Percentiles rank a stretch among this genome's conserved stretches.
phyloP scores from a whole-genome alignment of 2,888 invertebrate genomes.

The Hydropsyche betteni region DNA sequence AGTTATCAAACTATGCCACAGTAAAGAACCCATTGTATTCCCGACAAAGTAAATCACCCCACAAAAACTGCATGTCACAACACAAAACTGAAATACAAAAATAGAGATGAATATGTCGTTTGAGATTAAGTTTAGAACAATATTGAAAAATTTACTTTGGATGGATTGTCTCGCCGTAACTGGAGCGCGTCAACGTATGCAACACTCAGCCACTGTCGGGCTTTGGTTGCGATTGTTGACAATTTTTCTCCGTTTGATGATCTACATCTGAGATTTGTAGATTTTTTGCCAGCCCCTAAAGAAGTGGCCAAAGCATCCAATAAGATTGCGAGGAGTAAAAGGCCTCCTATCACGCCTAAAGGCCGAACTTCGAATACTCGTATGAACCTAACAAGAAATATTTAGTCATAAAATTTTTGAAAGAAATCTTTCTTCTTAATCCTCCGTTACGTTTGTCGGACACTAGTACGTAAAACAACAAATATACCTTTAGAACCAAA shows the following conservation, averaged over 20 bases:
- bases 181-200: constrained; percentile 25
- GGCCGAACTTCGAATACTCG: constrained; percentile 57
- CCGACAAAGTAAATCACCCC: constrained; percentile 56
- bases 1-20: constrained; percentile 55
- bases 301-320: constrained; percentile 57
- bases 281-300: constrained; percentile 51
- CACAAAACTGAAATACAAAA: constrained; percentile 55
- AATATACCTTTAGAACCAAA: too few relatives aligned
- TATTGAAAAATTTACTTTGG: constrained; percentile 38
- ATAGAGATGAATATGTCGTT: neutral
- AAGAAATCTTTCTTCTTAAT: too few relatives aligned
- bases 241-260: constrained; percentile 5
- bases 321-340: constrained; percentile 56
- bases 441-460: too few relatives aligned
- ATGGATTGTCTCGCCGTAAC: constrained; percentile 45
- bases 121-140: neutral
- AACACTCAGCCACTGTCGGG: constrained; percentile 36
- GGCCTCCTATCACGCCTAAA: constrained; percentile 58
- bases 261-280: neutral
- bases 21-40: constrained; percentile 55
- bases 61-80: constrained; percentile 55
- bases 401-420: too few relatives aligned
- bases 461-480: too few relatives aligned
- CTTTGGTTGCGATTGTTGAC: constrained; percentile 23
- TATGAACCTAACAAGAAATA: constrained; percentile 54